These are phyloP conservation scores for Ichneumoninae sp. DNA, from an alignment of 2,888 invertebrate species.

Conservation along the genomic window DNA sequence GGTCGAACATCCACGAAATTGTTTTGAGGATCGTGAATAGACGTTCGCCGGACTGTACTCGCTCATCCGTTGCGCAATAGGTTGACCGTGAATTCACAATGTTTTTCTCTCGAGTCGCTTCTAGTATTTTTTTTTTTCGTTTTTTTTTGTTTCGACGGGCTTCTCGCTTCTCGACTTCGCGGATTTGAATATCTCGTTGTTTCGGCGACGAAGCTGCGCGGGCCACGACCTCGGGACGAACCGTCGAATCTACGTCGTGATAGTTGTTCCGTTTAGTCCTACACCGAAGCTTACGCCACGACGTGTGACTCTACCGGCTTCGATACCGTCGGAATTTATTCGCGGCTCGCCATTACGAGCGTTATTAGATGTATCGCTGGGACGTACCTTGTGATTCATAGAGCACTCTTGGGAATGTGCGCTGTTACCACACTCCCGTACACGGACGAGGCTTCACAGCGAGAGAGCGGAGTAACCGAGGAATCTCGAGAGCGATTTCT, in stretches of 20 bases:
- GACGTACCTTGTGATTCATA: slow-evolving; percentile 37
- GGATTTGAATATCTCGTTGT: slow-evolving; percentile 25
- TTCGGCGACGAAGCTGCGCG: neutral
- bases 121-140: neutral
- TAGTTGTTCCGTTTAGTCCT: neutral
- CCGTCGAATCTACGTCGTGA: neutral
- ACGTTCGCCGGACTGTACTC: neutral
- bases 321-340: slow-evolving; percentile 51
- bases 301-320: slow-evolving; percentile 3
- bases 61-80: slow-evolving; percentile 8
- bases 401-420: slow-evolving; percentile 37
- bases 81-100: slow-evolving; percentile 27
- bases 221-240: slow-evolving; percentile 23
- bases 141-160: too few species aligned
- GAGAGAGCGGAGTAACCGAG: slow-evolving; percentile 28
- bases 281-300: slow-evolving; percentile 1
- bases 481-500: slow-evolving; percentile 58
- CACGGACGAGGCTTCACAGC: neutral
- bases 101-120: slow-evolving; percentile 14
- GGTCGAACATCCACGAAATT: slow-evolving; percentile 15
- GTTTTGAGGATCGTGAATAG: neutral
- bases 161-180: neutral
- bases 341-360: neutral
- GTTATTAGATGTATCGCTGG: neutral
- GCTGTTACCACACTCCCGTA: slow-evolving; percentile 1